These are phyloP conservation scores for Idaea straminata DNA, from an alignment of 2,888 invertebrate genomes.

Conservation along the genomic window DNA sequence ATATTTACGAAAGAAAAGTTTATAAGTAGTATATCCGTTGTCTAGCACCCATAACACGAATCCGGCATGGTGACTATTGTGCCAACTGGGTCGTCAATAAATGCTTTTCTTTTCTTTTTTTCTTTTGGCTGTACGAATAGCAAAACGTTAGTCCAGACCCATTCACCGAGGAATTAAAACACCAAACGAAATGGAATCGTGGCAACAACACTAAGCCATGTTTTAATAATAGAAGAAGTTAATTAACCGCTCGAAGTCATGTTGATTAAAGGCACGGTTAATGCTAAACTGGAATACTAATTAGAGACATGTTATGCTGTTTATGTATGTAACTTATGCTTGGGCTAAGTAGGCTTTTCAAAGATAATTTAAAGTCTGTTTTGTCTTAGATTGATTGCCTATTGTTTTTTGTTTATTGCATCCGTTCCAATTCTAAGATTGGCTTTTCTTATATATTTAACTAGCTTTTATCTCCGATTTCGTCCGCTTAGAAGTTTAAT, in stretches of 20 bases:
- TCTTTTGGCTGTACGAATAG: background rate
- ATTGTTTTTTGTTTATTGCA: background rate
- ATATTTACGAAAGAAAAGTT: no score
- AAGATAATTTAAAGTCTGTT: background rate
- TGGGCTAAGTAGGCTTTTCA: background rate
- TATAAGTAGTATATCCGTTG: no score
- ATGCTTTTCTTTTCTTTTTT: no score
- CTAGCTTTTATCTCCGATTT: no score
- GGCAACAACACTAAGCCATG: background rate
- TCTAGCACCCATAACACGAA: no score
- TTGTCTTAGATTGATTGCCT: background rate
- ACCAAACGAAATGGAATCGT: background rate
- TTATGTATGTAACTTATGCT: background rate
- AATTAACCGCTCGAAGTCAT: slow-evolving; percentile 10
- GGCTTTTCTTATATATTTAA: background rate
- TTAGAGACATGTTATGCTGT: background rate
- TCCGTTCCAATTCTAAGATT: background rate
- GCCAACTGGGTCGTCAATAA: no score
- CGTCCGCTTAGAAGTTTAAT: no score
- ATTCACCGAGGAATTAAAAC: background rate
- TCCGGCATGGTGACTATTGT: no score
- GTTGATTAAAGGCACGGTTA: slow-evolving; percentile 8
- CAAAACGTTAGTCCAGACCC: background rate
- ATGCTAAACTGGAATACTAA: background rate
- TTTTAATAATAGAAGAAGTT: slow-evolving; percentile 1